These are phyloP conservation scores for Halocynthia aurantium DNA, from an alignment of 23 tunicate genomes.

Conservation along the genomic window DNA sequence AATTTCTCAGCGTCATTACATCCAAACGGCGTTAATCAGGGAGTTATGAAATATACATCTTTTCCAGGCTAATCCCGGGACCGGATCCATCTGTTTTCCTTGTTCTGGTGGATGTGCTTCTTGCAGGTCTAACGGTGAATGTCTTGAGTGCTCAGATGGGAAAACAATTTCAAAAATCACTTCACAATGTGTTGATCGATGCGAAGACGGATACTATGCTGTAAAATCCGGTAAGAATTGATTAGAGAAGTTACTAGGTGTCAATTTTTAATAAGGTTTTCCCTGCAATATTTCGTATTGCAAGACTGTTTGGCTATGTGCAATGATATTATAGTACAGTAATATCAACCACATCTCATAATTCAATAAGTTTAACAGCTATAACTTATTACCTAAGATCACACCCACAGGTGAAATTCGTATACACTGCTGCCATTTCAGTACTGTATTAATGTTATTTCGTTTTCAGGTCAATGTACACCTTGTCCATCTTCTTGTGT, in stretches of 20 bases:
- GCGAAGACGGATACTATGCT: conserved; percentile 58
- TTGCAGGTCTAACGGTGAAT: conserved; percentile 33
- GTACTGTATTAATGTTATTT: background rate
- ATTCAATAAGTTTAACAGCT: background rate
- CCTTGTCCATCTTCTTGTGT: conserved; percentile 66
- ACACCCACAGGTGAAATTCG: background rate
- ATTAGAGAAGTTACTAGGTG: too few relatives aligned
- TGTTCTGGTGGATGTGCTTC: conserved; percentile 50
- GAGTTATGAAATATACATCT: too few relatives aligned
- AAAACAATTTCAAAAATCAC: conserved; percentile 32
- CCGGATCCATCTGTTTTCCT: conserved; percentile 43
- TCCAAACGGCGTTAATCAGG: too few relatives aligned
- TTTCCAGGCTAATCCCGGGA: too few relatives aligned
- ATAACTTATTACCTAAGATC: background rate
- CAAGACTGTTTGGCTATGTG: background rate
- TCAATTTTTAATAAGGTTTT: too few relatives aligned
- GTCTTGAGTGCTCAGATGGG: conserved; percentile 41
- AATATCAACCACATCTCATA: background rate
- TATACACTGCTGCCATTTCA: background rate
- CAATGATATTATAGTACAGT: background rate
- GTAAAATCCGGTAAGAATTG: background rate
- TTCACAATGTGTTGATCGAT: conserved; percentile 29
- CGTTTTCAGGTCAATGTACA: conserved; percentile 44
- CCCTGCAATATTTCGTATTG: background rate
- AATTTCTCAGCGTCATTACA: background rate